Evolutionary conservation across 35 echinoderm and acorn worm genomes (phyloP), one percentile per base, ranked within the genome.

Genomic region (Ophioderma brevispina): DNA sequence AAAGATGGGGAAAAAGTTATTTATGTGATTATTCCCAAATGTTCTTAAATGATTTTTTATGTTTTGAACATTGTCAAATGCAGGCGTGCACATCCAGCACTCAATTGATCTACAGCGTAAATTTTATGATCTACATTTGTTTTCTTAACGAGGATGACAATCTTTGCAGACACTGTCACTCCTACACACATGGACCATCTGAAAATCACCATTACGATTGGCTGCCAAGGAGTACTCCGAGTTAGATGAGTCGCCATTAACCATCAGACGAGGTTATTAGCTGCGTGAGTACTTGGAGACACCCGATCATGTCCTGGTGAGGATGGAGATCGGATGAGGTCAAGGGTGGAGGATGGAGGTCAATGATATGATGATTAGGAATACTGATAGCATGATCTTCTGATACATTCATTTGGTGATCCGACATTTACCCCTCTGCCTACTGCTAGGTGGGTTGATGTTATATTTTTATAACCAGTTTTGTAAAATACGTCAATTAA

Each of bases 111-210:
- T n/a, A n/a, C n/a, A n/a, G n/a, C n/a, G n/a, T n/a, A n/a, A n/a
- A n/a, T n/a, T n/a, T n/a, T n/a, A n/a, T n/a, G n/a, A n/a, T n/a
- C n/a, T n/a, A n/a, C n/a, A n/a, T n/a, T n/a, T n/a, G n/a, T n/a
- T n/a, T n/a, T n/a, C n/a, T n/a, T n/a, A n/a, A n/a, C n/a, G n/a
- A n/a, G n/a, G n/a, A n/a, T n/a, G n/a, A n/a, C n/a, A n/a, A n/a
- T n/a, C n/a, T n/a, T 99, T 32, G 97, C 90, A 0, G 91, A 92
- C 88, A 95, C 97, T 10, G 94, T 89, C 91, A 92, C 85, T 99
- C 97, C 52, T 99, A 93, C 81, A 70, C 41, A 95, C 97, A 10
- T 36, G 84, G 14, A 92, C 18, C 86, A 99, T 39, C 97, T 2
- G 87, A 99, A 55, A 89, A 91, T 80, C 93, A 23, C 87, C 91